A percentile compares a stretch with the other conserved stretches of the same genome.
Evolutionary conservation across 2,113 vertebrate species (phyloP).

Genomic region (Pygoscelis antarcticus): DNA sequence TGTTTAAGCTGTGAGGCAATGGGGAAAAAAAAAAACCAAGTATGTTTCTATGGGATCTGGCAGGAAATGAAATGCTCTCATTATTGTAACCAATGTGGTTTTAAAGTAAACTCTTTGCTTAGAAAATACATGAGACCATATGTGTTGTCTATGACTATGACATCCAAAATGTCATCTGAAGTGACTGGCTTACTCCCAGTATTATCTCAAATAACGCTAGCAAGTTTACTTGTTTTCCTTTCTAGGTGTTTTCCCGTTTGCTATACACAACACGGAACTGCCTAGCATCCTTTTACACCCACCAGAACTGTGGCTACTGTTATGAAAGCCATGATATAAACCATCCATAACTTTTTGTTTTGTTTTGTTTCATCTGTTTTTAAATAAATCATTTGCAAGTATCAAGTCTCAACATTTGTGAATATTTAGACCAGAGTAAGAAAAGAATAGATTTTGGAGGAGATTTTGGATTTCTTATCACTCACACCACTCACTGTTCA

Average conservation of each 20-base stretch:
- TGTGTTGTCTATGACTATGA: background rate
- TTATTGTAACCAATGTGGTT: background rate
- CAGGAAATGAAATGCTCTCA: background rate
- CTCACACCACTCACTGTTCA: background rate
- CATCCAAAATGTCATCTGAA: background rate
- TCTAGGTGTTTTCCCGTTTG: background rate
- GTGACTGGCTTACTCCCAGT: background rate
- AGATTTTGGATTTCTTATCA: background rate
- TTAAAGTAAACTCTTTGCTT: background rate
- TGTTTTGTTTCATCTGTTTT: background rate
- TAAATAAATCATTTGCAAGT: background rate
- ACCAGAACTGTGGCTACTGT: background rate
- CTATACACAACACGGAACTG: background rate
- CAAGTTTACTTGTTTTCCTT: background rate
- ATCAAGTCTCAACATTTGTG: background rate
- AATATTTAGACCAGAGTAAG: background rate
- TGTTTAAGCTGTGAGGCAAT: background rate
- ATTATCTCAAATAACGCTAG: background rate
- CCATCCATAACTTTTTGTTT: rapidly evolving
- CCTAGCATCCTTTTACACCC: background rate
- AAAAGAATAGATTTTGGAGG: background rate
- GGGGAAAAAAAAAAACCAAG: background rate
- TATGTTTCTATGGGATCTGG: background rate
- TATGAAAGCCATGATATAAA: background rate
- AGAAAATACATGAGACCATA: background rate